Evolutionary conservation across 2,797 vertebrate species (phyloP).

Genomic region (Pseudochaenichthys georgianus): DNA sequence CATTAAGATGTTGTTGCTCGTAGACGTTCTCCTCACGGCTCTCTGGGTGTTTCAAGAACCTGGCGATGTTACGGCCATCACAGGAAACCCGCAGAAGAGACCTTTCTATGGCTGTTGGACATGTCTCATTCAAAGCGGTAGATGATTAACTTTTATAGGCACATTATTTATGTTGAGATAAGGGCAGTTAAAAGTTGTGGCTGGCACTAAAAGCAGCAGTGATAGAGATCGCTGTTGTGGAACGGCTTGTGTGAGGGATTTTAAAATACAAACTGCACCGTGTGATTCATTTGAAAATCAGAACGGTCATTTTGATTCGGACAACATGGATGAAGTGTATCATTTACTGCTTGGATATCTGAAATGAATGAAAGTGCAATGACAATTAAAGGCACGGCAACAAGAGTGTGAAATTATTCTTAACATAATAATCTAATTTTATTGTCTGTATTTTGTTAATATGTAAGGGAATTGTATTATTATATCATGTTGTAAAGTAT

Average conservation of each 20-base stretch:
- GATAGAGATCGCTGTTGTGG: constrained; percentile 37
- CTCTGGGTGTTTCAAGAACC: constrained; percentile 13
- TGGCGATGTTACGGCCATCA: constrained; percentile 26
- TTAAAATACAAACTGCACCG: constrained; percentile 8
- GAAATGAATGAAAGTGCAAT: constrained; percentile 81
- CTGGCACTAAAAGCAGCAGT: constrained; percentile 60
- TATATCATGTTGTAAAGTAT: constrained; percentile 50
- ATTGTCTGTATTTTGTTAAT: constrained; percentile 74
- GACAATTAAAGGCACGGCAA: constrained; percentile 50
- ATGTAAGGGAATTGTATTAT: constrained; percentile 71
- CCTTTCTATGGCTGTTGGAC: constrained; percentile 69
- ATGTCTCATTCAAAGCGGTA: constrained; percentile 73
- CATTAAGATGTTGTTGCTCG: constrained; percentile 16
- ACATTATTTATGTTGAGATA: constrained; percentile 89
- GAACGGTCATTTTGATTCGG: constrained; percentile 24
- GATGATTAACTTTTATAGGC: constrained; percentile 85
- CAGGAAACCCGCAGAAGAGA: constrained; percentile 60
- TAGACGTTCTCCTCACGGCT: constrained; percentile 5
- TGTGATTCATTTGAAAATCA: constrained; percentile 17
- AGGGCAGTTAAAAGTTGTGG: constrained; percentile 76
- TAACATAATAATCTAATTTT: constrained; percentile 75
- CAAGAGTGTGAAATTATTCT: constrained; percentile 70
- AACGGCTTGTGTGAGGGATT: constrained; percentile 33
- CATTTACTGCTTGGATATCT: constrained; percentile 47
- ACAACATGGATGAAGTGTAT: constrained; percentile 7